Evolutionary conservation across 2,888 invertebrate species (phyloP), one percentile per base, ranked within the genome.

Genomic region (Agonum fuliginosum): DNA sequence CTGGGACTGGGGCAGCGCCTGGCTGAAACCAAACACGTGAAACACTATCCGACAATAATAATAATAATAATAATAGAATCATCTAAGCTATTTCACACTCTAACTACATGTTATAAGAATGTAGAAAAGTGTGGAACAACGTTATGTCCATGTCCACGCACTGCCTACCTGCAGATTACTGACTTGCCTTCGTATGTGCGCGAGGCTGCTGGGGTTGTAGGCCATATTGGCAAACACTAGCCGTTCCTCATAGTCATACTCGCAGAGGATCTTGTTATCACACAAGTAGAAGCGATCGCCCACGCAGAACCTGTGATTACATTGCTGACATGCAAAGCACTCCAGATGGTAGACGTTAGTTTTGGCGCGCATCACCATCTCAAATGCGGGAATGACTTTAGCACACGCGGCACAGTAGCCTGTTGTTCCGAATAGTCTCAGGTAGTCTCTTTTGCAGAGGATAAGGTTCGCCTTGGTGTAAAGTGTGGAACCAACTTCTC

Each of bases 261-360:
- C 96, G 89, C 97, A 97, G 58, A 97, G 91, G 83, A 97, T 96
- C 89, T 96, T 95, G 89, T 97, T 97, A 89, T 97, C 96, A 87
- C 95, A 95, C 83, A 97, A 89, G 88, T 96, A 97, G 87, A 96
- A 97, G 84, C 95, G 91, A 87, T 97, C 97, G 22, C 97, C 97
- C 62, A 97, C 96, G 88, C 97, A 97, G 90, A 97, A 97, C 91
- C 96, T 95, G 90, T 96, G 96, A 89, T 95, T 95, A 88, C 97
- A 97, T 86, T 96, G 95, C 87, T 96, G 96, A 89, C 97, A 97
- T 82, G 96, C 96, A 87, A 97, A 97, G 87, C 97, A 97, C 87
- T 97, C 96, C 87, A 97, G 91, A 88, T 97, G 97, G 89, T 97
- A 97, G 80, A 97, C 96, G 87, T 96, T 96, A 85, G 93, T 93